Evolutionary conservation across 2,888 invertebrate genomes (phyloP), one percentile per base, ranked within the genome.

Genomic region (Pomacea canaliculata): DNA sequence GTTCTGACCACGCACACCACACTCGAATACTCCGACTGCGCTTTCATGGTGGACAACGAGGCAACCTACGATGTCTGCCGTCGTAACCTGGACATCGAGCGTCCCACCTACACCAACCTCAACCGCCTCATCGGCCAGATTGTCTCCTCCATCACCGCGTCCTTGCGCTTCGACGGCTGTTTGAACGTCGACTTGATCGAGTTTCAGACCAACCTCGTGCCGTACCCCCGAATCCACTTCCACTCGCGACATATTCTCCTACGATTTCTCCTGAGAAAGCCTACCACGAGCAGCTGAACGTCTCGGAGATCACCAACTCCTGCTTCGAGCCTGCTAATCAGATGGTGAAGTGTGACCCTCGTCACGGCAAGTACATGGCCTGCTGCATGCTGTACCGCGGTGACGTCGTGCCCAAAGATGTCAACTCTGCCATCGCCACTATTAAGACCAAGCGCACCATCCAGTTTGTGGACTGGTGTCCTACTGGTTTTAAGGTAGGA

Each of bases 11-110:
- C 65, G 37, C 65, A 62, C 48, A 72, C 63, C 63, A 63, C 63
- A 19, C 27, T 63, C 0, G 63, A 63, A 63, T 97, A 97, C 92
- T 96, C 96, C 0, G 97, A 97, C 93, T 97, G 97, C 91, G 97
- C 97, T 70, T 97, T 98, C 92, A 97, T 97, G 97, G 96, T 92
- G 68, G 97, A 97, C 92, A 97, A 97, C 87, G 97, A 97, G 89
- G 97, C 97, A 63, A 74, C 74, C 67, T 88, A 96, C 90, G 96
- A 97, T 87, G 96, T 97, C 84, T 97, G 97, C 91, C 93, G 95
- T 66, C 80, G 80, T 71, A 95, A 95, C 85, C 92, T 98, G 71
- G 94, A 94, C 84, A 95, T 97, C 78, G 96, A 95, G 86, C 92
- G 96, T 66, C 96, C 96, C 0, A 94, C 96, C 86, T 96, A 96